Evolutionary conservation across 2,888 invertebrate species (phyloP).

Genomic region (Pyrocoelia pectoralis): DNA sequence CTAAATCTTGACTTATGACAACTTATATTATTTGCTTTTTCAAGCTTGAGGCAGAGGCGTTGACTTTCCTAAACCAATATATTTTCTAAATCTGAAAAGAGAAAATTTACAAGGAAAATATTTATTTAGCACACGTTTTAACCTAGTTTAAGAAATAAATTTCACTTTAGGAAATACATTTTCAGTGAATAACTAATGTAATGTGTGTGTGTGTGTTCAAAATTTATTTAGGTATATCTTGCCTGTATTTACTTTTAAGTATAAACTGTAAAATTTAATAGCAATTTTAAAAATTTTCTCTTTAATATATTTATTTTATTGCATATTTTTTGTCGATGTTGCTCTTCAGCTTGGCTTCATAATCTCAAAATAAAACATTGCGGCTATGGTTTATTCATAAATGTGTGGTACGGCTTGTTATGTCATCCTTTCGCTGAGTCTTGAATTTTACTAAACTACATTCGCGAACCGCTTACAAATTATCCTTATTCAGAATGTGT

Average conservation of each 20-base stretch:
- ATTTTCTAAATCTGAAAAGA: background rate
- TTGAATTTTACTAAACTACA: slow-evolving; percentile 26
- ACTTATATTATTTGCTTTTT: slow-evolving; percentile 9
- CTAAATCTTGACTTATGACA: slow-evolving; percentile 13
- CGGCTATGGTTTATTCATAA: slow-evolving; percentile 31
- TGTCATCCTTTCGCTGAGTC: slow-evolving; percentile 28
- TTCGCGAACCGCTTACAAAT: slow-evolving; percentile 31
- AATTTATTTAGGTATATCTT: no score
- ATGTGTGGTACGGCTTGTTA: slow-evolving; percentile 15
- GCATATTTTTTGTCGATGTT: background rate
- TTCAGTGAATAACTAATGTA: no score
- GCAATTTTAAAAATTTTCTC: background rate
- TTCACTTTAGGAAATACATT: no score
- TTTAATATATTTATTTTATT: background rate
- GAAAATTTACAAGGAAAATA: background rate
- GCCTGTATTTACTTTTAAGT: no score
- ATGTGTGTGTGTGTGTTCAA: no score
- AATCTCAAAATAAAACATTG: slow-evolving; percentile 19
- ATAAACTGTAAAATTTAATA: no score
- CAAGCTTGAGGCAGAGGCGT: background rate
- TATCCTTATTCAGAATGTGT: slow-evolving; percentile 34
- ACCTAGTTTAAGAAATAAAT: no score
- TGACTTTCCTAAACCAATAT: slow-evolving; percentile 6
- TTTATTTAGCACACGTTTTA: background rate
- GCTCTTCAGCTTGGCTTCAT: slow-evolving; percentile 7